Conservation (phyloP, 2,797 vertebrate species). For the Centroberyx gerrardi region DNA sequence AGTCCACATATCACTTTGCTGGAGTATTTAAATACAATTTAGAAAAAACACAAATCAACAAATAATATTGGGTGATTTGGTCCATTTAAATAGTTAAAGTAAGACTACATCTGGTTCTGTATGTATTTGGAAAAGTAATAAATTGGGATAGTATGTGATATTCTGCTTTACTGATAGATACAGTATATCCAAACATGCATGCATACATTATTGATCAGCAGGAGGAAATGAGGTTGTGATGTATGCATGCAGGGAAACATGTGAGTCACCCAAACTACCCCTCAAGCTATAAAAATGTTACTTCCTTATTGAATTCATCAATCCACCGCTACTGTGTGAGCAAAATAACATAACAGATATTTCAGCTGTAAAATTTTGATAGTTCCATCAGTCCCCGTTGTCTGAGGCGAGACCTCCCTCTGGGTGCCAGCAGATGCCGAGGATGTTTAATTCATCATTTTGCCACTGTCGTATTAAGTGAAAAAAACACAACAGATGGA, state of each 20-base stretch:
- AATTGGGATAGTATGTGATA: too few relatives aligned
- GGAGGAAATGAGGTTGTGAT: conserved; percentile 10
- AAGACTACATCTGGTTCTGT: too few relatives aligned
- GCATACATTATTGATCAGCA: not conserved
- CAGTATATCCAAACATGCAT: too few relatives aligned
- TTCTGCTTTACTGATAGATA: too few relatives aligned
- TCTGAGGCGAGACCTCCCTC: conserved; percentile 59
- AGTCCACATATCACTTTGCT: too few relatives aligned
- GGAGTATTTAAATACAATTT: too few relatives aligned
- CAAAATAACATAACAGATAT: conserved; percentile 46
- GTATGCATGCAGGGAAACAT: not conserved
- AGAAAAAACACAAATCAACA: too few relatives aligned
- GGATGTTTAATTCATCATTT: conserved; percentile 65
- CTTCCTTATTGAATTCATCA: conserved; percentile 51
- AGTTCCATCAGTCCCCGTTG: conserved; percentile 55
- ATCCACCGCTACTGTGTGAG: conserved; percentile 48
- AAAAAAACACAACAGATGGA: conserved; percentile 54
- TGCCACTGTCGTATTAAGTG: conserved; percentile 17
- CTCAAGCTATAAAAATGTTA: conserved; percentile 4
- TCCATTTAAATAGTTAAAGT: too few relatives aligned
- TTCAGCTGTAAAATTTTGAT: conserved; percentile 21
- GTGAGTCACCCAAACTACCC: not conserved
- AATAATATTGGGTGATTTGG: too few relatives aligned
- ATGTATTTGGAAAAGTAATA: too few relatives aligned
- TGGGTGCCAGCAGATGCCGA: conserved; percentile 67